Conservation (phyloP, 2,888 invertebrate genomes). For the Aphrophora alni region DNA sequence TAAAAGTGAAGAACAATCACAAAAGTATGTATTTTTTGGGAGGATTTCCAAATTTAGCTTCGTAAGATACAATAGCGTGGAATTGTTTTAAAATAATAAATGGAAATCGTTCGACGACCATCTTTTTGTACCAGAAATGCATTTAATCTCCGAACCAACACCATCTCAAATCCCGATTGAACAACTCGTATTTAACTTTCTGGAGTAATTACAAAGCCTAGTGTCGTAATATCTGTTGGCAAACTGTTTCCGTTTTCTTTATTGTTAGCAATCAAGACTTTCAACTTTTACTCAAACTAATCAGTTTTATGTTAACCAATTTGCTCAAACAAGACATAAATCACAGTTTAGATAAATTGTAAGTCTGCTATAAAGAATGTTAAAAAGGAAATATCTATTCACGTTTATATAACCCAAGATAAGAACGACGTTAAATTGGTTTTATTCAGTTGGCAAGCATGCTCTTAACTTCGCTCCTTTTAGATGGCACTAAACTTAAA, state of each 20-base stretch:
- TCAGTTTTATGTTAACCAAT: not conserved
- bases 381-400: not conserved
- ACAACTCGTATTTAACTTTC: not conserved
- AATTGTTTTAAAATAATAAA: too few relatives aligned
- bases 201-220: not conserved
- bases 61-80: too few relatives aligned
- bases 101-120: too few relatives aligned
- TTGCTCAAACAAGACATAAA: not conserved
- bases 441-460: not conserved
- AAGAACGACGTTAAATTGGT: not conserved
- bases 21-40: too few relatives aligned
- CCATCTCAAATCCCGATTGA: too few relatives aligned
- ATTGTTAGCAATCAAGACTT: not conserved
- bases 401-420: not conserved
- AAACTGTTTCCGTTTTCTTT: not conserved
- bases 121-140: too few relatives aligned
- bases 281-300: not conserved
- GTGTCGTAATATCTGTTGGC: not conserved
- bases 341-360: conserved; percentile 2
- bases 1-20: too few relatives aligned
- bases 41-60: too few relatives aligned
- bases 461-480: not conserved
- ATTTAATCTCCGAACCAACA: too few relatives aligned
- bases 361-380: not conserved
- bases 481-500: not conserved